Evolutionary conservation across 2,113 vertebrate genomes (phyloP).

Genomic region (Ptilorrhoa leucosticta): DNA sequence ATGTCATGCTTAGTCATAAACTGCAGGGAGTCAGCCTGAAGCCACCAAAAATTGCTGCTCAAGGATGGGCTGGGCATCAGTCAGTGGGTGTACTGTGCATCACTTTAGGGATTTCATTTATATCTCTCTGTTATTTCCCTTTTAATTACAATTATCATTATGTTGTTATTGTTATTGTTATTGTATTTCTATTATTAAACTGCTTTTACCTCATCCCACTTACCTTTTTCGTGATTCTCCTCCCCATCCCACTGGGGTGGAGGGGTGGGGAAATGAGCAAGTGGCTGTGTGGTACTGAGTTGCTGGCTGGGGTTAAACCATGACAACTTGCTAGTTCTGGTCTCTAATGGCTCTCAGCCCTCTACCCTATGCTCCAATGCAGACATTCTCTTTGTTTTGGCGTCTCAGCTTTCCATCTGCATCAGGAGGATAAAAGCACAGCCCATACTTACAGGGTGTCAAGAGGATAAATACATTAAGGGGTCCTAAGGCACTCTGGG

Average conservation of each 20-base stretch:
- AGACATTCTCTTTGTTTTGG: neutral
- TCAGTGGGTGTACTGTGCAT: neutral
- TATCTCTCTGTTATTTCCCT: neutral
- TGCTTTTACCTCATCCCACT: neutral
- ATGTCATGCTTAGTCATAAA: neutral
- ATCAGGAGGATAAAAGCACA: neutral
- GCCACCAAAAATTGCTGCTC: neutral
- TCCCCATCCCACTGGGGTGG: neutral
- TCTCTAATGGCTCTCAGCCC: neutral
- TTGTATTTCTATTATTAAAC: neutral
- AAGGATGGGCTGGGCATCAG: neutral
- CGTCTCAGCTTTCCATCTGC: neutral
- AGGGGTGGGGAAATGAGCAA: neutral
- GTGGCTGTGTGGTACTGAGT: neutral
- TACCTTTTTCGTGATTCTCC: neutral
- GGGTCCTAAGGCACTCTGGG: neutral
- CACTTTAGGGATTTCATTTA: neutral
- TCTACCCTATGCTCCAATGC: neutral
- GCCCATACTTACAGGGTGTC: neutral
- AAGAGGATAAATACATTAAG: constrained; percentile 33
- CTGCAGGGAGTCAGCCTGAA: neutral
- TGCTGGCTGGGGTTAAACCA: neutral
- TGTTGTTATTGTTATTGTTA: neutral
- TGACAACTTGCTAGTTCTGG: neutral
- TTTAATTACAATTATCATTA: neutral